Evolutionary conservation across 2,113 vertebrate species (phyloP).

Genomic region (Condylura cristata): DNA sequence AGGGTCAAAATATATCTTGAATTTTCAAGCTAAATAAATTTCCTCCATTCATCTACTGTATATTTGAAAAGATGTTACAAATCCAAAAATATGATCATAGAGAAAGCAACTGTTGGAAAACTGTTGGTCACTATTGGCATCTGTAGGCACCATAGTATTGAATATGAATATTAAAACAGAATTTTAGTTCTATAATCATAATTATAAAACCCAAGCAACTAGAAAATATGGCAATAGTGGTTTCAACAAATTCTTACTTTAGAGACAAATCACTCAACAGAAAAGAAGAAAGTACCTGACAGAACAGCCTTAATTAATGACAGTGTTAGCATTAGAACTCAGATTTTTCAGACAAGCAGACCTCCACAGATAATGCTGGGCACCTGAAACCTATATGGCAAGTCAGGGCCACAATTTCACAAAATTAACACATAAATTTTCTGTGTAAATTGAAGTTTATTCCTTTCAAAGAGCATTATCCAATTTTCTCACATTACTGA

Average conservation of each 20-base stretch:
- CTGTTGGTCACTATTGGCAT: not conserved
- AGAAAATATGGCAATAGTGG: not conserved
- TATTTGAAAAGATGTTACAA: not conserved
- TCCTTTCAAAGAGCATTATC: not conserved
- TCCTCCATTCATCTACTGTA: not conserved
- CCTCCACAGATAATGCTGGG: not conserved
- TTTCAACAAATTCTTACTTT: not conserved
- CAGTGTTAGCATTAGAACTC: not conserved
- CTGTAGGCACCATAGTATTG: not conserved
- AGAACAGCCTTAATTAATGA: not conserved
- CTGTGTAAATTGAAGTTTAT: not conserved
- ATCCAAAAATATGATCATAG: not conserved
- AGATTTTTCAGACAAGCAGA: not conserved
- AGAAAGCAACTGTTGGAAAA: not conserved
- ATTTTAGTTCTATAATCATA: not conserved
- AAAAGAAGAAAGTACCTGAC: not conserved
- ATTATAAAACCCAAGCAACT: not conserved
- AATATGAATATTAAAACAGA: not conserved
- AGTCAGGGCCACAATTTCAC: not conserved
- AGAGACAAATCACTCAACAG: not conserved
- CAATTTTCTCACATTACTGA: not conserved
- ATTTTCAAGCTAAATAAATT: not conserved
- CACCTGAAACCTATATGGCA: not conserved
- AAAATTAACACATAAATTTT: not conserved
- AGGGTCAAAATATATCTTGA: not conserved